phyloP scores from a whole-genome alignment of 2,797 vertebrate genomes.

The Potorous gilbertii region DNA sequence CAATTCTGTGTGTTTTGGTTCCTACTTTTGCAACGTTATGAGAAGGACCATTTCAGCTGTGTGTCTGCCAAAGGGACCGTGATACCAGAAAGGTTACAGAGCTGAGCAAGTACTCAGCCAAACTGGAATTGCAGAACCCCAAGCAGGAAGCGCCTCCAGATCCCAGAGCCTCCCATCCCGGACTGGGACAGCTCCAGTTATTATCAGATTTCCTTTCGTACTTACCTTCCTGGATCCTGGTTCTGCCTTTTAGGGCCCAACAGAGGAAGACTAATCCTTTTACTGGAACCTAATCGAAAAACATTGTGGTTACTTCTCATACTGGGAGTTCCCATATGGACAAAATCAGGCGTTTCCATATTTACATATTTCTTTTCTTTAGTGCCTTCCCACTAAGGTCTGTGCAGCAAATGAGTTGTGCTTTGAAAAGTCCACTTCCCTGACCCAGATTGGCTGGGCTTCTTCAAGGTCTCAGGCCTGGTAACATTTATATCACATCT shows the following conservation, averaged over 20 bases:
- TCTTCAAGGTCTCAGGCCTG: background rate
- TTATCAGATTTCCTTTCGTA: background rate
- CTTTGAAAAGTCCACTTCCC: background rate
- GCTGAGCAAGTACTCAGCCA: background rate
- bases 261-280: background rate
- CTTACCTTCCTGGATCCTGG: background rate
- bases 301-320: background rate
- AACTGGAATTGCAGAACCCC: no score
- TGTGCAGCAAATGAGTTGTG: background rate
- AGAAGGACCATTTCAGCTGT: no score
- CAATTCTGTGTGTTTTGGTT: no score
- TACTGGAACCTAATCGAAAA: background rate
- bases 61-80: no score
- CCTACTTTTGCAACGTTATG: no score
- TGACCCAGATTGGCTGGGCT: background rate
- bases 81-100: no score
- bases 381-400: background rate
- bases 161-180: background rate
- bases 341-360: background rate
- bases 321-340: background rate
- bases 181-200: background rate
- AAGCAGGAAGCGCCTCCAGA: background rate
- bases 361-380: background rate
- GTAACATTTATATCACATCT: background rate
- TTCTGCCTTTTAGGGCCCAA: background rate